These are phyloP conservation scores for Orius insidiosus DNA, from an alignment of 1,140 invertebrate genomes.

Conservation along the genomic window DNA sequence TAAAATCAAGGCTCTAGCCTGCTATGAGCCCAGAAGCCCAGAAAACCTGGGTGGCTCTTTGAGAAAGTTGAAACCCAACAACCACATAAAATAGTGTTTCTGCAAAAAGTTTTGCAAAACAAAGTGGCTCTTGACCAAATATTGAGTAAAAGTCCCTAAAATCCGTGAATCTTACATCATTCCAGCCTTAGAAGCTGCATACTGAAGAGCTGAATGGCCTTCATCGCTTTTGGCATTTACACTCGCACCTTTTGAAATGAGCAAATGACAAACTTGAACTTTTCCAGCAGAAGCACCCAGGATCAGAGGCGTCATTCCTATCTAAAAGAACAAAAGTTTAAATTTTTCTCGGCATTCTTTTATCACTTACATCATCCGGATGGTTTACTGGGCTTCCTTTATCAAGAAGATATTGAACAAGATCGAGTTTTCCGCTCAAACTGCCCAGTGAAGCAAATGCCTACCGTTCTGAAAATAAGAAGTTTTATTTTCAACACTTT, in stretches of 20 bases:
- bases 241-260: slow-evolving; percentile 50
- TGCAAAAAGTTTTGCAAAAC: too few species aligned
- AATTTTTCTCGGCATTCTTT: too few species aligned
- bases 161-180: too few species aligned
- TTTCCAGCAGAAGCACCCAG: slow-evolving; percentile 64
- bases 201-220: slow-evolving; percentile 61
- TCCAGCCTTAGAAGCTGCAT: slow-evolving; percentile 63
- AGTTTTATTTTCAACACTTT: too few species aligned
- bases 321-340: too few species aligned
- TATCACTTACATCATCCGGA: slow-evolving; percentile 37
- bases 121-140: too few species aligned
- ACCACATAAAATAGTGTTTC: too few species aligned
- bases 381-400: slow-evolving; percentile 37
- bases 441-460: slow-evolving; percentile 48
- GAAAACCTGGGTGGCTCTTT: too few species aligned
- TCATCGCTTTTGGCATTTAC: slow-evolving; percentile 51
- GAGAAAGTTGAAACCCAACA: too few species aligned
- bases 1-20: too few species aligned
- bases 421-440: slow-evolving; percentile 43
- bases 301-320: slow-evolving; percentile 60
- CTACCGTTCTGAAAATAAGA: slow-evolving; percentile 39
- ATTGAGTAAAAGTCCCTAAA: too few species aligned
- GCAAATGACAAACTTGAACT: slow-evolving; percentile 42
- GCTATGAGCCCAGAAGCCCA: too few species aligned
- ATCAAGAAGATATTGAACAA: slow-evolving; percentile 43